Percentiles rank a stretch among this genome's conserved stretches.
Evolutionary conservation across 1,140 invertebrate species (phyloP).

Genomic region (Lucilia cuprina): DNA sequence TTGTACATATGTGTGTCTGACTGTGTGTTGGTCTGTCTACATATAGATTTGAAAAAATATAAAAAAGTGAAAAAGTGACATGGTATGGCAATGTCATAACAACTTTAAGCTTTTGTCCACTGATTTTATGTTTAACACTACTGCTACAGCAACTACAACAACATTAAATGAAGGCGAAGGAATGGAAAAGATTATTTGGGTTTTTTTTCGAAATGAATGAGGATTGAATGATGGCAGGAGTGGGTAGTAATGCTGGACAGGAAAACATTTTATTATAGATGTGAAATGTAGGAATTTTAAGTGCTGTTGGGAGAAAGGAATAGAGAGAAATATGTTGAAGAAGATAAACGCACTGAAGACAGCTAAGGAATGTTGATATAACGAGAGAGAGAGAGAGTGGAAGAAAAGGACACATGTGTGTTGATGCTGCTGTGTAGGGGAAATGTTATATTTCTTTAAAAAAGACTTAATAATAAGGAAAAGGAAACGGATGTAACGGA

Average conservation of each 20-base stretch:
- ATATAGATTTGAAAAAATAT: neutral
- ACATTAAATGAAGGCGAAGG: neutral
- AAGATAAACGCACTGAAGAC: neutral
- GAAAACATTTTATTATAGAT: neutral
- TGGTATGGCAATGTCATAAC: conserved; percentile 32
- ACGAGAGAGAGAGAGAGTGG: too few relatives aligned
- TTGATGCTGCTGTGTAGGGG: neutral
- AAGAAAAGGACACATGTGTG: neutral
- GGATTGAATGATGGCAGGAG: neutral
- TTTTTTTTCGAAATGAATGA: neutral
- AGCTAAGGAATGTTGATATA: neutral
- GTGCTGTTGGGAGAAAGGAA: neutral
- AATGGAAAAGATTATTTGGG: neutral
- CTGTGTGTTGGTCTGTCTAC: neutral
- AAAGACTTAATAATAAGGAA: conserved; percentile 10
- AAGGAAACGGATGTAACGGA: conserved; percentile 22
- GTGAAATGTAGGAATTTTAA: neutral
- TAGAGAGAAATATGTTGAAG: neutral
- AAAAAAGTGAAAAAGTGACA: neutral
- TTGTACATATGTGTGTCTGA: neutral
- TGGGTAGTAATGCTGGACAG: neutral
- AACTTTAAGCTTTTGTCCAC: conserved; percentile 20
- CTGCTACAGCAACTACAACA: neutral
- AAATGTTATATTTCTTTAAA: neutral
- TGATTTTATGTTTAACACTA: conserved; percentile 27